Percentiles rank a stretch among this genome's conserved stretches.
phyloP scores from a whole-genome alignment of 2,113 vertebrate species.

The Ardeotis arabs region DNA sequence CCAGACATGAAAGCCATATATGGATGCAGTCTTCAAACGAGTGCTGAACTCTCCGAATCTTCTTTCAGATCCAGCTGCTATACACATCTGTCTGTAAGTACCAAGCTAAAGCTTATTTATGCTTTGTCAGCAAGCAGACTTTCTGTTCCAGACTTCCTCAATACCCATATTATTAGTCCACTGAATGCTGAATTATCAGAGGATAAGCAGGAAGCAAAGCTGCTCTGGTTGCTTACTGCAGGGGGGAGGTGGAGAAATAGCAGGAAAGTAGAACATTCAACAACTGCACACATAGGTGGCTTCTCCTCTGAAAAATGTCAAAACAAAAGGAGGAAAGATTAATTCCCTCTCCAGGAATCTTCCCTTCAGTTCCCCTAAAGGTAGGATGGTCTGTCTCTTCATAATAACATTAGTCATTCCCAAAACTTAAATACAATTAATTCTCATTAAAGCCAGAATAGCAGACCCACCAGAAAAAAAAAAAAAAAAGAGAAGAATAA shows the following conservation, averaged over 20 bases:
- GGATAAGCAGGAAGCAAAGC: constrained; percentile 44
- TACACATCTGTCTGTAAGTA: constrained; percentile 47
- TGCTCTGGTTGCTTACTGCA: constrained; percentile 2
- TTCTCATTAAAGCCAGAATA: too few species aligned
- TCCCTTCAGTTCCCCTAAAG: too few species aligned
- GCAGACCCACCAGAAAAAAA: too few species aligned
- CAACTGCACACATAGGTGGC: neutral
- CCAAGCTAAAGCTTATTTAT: constrained; percentile 39
- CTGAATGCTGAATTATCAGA: constrained; percentile 16
- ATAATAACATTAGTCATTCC: too few species aligned
- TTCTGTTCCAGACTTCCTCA: constrained; percentile 34
- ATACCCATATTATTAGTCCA: neutral
- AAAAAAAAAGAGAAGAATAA: too few species aligned
- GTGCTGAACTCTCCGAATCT: constrained; percentile 39
- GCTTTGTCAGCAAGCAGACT: constrained; percentile 53
- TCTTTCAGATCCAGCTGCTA: constrained; percentile 52
- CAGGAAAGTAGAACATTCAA: constrained; percentile 25
- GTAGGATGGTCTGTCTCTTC: too few species aligned
- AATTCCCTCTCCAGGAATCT: neutral
- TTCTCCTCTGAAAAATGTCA: neutral
- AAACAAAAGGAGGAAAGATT: neutral
- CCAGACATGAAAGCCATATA: constrained; percentile 27
- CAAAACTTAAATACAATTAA: too few species aligned
- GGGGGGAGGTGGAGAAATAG: neutral
- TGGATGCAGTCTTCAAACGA: constrained; percentile 4